Conservation (phyloP, 2,113 vertebrate genomes). For the Microcebus murinus region DNA sequence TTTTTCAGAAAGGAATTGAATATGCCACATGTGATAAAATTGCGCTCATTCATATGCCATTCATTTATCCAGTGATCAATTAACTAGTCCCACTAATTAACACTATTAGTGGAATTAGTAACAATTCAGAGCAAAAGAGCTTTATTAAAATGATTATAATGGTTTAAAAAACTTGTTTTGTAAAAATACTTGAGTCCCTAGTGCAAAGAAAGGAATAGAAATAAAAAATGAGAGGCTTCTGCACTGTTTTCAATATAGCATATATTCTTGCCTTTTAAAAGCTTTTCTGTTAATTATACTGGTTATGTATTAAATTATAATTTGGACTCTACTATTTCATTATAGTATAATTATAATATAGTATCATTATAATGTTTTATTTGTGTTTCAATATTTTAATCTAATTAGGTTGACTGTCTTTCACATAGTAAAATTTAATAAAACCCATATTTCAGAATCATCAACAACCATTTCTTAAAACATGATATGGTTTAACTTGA, state of each 20-base stretch:
- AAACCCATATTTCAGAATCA: background rate
- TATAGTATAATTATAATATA: background rate
- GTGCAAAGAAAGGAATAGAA: background rate
- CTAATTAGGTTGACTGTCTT: background rate
- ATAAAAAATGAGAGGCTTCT: background rate
- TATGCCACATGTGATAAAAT: background rate
- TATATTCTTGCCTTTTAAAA: background rate
- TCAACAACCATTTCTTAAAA: conserved; percentile 17
- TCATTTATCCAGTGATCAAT: background rate
- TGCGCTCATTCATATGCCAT: background rate
- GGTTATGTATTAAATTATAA: background rate
- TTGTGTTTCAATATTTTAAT: background rate
- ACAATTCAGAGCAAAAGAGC: background rate
- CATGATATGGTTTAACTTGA: background rate
- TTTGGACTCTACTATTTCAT: background rate
- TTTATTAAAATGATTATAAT: conserved; percentile 21
- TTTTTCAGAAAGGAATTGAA: conserved; percentile 4
- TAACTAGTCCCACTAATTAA: background rate
- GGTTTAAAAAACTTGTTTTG: background rate
- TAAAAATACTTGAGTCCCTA: background rate
- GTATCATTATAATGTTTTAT: background rate
- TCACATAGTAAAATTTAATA: background rate
- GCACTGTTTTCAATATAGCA: background rate
- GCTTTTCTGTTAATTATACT: conserved; percentile 32
- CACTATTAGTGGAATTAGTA: background rate